Base-by-base conservation (phyloP, 2,888 invertebrate species). In the Syrphus vitripennis region DNA sequence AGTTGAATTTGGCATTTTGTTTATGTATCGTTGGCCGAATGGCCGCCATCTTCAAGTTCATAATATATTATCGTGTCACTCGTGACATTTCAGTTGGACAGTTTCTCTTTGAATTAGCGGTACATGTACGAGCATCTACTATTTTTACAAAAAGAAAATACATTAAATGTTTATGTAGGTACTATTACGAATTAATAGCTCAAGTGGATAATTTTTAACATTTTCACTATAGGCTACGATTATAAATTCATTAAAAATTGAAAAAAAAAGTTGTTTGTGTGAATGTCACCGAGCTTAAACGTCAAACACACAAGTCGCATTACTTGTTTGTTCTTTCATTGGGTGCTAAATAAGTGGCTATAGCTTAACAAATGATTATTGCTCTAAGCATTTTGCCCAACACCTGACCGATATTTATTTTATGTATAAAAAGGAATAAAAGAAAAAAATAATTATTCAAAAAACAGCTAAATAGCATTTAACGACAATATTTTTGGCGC, bases 401-500 rank as follows among this genome's bases (percentile, higher is more conserved):
- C 75, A 84, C 83, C 80, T 84, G 80, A 80, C 71, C 65, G 71
- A 70, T 65, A 80, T 72, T 67, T 59, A 55, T 57, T 50, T 50
- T 24, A 5, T 45, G 34, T 79, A 42, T 53, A 16, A 10, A 65
- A 70, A 81, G 48, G 50, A 59, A 29, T 29, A 19, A 45, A 26
- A 24, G n/a, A 14, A 45, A 45, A 34, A 50, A 45, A 53, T 14
- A 71, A 40, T 29, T 45, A 63, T 16, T 53, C 45, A 21, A 19
- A 12, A 70, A 70, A 57, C 75, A 71, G 71, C 72, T 67, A 67
- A 67, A 76, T 67, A 83, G 69, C 65, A 55, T 86, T 86, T 74
- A 86, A 77, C 55, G 84, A 63, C 81, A 83, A 87, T 87, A 87
- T 79, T 87, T 87, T 87, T 79, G 87, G 87, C 87, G 87, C 87